A percentile compares a stretch with the other conserved stretches of the same genome.
Evolutionary conservation across 2,113 vertebrate genomes (phyloP).

Genomic region (Rhinoderma darwinii): DNA sequence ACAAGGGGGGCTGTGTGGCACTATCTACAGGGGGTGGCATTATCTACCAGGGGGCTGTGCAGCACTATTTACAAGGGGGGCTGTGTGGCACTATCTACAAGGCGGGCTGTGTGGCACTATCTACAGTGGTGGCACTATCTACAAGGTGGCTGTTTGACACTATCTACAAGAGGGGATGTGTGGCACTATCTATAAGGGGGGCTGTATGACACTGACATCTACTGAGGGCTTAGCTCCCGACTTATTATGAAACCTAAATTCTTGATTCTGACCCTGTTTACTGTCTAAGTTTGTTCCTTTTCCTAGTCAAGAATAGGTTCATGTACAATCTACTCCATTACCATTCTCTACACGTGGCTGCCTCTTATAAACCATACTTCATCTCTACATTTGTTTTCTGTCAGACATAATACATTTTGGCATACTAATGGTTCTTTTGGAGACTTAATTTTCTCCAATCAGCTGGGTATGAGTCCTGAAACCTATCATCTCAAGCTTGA

Average conservation of each 20-base stretch:
- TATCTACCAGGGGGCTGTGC: too few species aligned
- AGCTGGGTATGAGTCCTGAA: constrained; percentile 3
- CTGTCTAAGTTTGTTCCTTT: constrained; percentile 2
- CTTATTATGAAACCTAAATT: neutral
- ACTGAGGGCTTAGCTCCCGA: neutral
- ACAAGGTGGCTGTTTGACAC: too few species aligned
- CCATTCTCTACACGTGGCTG: neutral
- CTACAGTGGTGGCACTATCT: too few species aligned
- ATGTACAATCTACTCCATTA: neutral
- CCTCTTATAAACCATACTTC: constrained; percentile 9
- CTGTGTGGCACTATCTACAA: too few species aligned
- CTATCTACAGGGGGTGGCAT: too few species aligned
- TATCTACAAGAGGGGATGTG: too few species aligned
- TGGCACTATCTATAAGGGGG: too few species aligned
- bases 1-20: too few species aligned
- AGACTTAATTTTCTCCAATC: constrained; percentile 3
- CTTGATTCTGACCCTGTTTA: neutral
- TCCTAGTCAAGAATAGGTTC: neutral
- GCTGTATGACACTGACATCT: too few species aligned
- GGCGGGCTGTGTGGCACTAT: too few species aligned
- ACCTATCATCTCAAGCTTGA: constrained; percentile 6
- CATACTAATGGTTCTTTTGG: constrained; percentile 3
- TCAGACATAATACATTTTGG: constrained; percentile 34
- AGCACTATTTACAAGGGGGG: too few species aligned
- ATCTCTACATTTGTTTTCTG: constrained; percentile 16